Conservation (phyloP, 2,797 vertebrate species). For the Eidolon dupreanum region DNA sequence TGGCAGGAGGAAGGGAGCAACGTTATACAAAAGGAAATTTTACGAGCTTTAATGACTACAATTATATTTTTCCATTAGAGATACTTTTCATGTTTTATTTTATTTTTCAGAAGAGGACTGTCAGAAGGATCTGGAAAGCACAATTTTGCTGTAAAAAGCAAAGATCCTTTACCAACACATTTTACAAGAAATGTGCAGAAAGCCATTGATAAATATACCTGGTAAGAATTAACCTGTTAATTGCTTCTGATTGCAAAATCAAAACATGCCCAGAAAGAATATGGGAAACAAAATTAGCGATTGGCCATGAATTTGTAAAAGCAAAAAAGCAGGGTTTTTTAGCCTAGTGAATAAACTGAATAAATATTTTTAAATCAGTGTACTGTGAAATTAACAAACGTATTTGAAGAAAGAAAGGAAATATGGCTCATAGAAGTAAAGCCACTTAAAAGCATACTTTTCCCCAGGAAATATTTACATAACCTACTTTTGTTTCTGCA, state of each 20-base stretch:
- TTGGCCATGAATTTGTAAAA: not conserved
- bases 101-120: constrained; percentile 87
- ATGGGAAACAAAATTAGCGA: not conserved
- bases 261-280: not conserved
- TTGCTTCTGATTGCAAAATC: not conserved
- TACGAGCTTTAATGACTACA: not conserved
- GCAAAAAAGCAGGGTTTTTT: not conserved
- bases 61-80: not conserved
- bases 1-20: not conserved
- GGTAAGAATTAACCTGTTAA: constrained; percentile 82
- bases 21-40: not conserved
- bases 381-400: not conserved
- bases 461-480: not conserved
- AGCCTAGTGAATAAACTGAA: too few species aligned
- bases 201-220: constrained; percentile 85
- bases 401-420: not conserved
- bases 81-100: constrained; percentile 21
- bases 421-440: not conserved
- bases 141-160: constrained; percentile 75
- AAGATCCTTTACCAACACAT: constrained; percentile 81
- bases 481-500: constrained; percentile 72
- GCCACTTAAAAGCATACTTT: fast-evolving
- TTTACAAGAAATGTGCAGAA: constrained; percentile 87
- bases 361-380: not conserved
- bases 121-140: constrained; percentile 74